Evolutionary conservation across 2,113 vertebrate genomes (phyloP).

Genomic region (Eleginops maclovinus): DNA sequence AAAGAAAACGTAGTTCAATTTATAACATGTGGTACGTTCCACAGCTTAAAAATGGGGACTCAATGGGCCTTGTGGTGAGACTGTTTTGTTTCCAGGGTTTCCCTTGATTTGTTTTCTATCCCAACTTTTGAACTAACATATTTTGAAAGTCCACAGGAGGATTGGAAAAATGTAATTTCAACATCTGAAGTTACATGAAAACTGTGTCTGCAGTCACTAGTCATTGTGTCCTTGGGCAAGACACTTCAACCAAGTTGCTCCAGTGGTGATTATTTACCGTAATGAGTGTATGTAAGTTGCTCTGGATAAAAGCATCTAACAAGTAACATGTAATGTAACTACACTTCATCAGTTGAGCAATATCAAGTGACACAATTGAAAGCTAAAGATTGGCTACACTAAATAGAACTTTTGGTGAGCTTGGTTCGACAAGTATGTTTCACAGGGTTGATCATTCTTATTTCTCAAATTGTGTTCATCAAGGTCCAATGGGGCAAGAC

Average conservation of each 20-base stretch:
- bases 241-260: too few relatives aligned
- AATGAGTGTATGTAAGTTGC: too few relatives aligned
- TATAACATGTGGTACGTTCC: background rate
- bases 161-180: background rate
- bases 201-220: too few relatives aligned
- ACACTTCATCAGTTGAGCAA: background rate
- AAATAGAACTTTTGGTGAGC: background rate
- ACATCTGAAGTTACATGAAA: background rate
- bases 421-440: background rate
- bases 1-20: background rate
- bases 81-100: conserved; percentile 5
- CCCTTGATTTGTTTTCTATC: background rate
- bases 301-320: too few relatives aligned
- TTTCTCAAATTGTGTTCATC: background rate
- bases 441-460: background rate
- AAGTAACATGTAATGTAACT: too few relatives aligned
- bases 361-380: background rate
- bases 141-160: background rate
- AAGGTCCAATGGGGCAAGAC: background rate
- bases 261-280: too few relatives aligned
- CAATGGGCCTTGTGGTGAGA: background rate
- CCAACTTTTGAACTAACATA: background rate
- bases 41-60: background rate
- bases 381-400: background rate
- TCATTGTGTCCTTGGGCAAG: too few relatives aligned